Conservation (phyloP, 2,797 vertebrate genomes). For the Ciconia nigra region DNA sequence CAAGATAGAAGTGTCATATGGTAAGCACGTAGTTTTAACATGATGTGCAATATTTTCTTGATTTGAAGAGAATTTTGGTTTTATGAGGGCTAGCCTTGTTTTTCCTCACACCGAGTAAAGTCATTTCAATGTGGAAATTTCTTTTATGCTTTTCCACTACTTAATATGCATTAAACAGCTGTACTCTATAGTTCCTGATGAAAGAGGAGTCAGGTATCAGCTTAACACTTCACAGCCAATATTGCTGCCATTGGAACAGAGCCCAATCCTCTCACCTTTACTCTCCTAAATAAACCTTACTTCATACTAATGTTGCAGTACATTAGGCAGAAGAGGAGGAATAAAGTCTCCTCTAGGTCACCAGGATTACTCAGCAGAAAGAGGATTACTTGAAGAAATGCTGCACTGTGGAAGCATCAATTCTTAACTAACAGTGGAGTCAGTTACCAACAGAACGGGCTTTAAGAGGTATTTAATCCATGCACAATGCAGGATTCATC, state of each 20-base stretch:
- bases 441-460: not conserved
- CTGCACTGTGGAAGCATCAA: not conserved
- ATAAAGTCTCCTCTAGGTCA: not conserved
- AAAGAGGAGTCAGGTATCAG: not conserved
- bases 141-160: not conserved
- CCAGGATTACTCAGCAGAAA: not conserved
- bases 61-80: conserved; percentile 1
- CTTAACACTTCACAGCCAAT: not conserved
- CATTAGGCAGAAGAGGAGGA: not conserved
- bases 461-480: not conserved
- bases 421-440: not conserved
- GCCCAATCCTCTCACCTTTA: not conserved
- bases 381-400: not conserved
- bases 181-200: not conserved
- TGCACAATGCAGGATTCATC: not conserved
- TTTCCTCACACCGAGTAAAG: not conserved
- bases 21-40: not conserved
- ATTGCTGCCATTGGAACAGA: not conserved
- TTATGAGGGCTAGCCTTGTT: not conserved
- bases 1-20: not conserved
- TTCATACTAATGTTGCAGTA: not conserved
- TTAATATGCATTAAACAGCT: conserved; percentile 26
- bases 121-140: not conserved
- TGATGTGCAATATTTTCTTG: not conserved
- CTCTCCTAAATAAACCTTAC: not conserved